phyloP scores from a whole-genome alignment of 2,797 vertebrate species.

The Emys orbicularis region DNA sequence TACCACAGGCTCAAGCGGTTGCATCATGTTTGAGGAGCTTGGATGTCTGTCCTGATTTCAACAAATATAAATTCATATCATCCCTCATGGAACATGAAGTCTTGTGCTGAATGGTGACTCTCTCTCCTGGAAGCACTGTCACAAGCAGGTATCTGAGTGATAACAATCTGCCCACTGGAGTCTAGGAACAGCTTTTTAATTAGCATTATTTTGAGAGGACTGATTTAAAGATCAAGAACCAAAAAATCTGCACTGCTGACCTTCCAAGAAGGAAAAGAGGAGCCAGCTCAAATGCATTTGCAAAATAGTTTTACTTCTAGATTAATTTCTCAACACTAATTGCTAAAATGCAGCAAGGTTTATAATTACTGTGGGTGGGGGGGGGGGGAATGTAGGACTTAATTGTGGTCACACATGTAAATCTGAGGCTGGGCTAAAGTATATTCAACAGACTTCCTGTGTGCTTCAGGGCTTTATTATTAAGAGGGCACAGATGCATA shows the following conservation, averaged over 20 bases:
- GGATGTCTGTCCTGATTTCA: not conserved
- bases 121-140: not conserved
- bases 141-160: not conserved
- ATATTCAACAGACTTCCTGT: not conserved
- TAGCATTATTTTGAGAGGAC: too few relatives aligned
- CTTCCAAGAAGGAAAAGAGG: not conserved
- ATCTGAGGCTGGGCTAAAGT: not conserved
- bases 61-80: not conserved
- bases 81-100: not conserved
- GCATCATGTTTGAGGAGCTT: not conserved
- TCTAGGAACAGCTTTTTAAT: not conserved
- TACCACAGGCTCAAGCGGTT: not conserved
- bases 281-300: not conserved
- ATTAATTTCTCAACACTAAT: too few relatives aligned
- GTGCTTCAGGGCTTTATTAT: not conserved
- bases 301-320: not conserved
- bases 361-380: too few relatives aligned
- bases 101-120: not conserved
- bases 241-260: not conserved
- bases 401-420: not conserved
- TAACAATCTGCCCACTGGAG: not conserved
- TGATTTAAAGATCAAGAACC: too few relatives aligned
- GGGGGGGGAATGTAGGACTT: too few relatives aligned
- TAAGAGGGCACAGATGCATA: not conserved
- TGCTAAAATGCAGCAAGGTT: too few relatives aligned